Evolutionary conservation across 1,140 invertebrate genomes (phyloP).

Genomic region (Araneus ventricosus): DNA sequence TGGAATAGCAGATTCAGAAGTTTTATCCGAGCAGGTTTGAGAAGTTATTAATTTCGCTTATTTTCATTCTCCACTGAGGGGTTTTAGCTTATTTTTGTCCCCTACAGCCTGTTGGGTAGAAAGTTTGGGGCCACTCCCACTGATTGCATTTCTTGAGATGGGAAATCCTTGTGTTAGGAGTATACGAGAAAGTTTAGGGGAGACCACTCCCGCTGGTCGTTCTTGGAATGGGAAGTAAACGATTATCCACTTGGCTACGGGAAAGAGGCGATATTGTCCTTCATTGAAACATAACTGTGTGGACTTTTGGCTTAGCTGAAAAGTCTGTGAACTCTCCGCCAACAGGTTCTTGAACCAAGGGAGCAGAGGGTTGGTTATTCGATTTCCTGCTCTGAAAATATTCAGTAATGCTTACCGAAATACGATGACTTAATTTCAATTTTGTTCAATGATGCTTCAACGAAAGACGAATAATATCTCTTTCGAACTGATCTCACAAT

Average conservation of each 20-base stretch:
- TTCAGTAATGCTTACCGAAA: background rate
- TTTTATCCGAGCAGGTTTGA: too few species aligned
- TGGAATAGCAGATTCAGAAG: too few species aligned
- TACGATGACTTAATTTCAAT: too few species aligned
- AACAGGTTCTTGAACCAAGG: background rate
- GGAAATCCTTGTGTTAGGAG: too few species aligned
- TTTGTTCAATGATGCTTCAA: too few species aligned
- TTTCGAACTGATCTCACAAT: too few species aligned
- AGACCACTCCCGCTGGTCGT: background rate
- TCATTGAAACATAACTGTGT: background rate
- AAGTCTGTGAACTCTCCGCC: background rate
- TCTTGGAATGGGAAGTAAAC: background rate
- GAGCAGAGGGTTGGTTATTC: background rate
- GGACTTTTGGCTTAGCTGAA: background rate
- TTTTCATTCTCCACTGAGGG: too few species aligned
- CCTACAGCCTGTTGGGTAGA: too few species aligned
- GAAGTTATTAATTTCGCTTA: too few species aligned
- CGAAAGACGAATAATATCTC: too few species aligned
- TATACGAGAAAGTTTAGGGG: background rate
- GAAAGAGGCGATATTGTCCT: background rate
- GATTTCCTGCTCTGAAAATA: background rate
- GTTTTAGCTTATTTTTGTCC: too few species aligned
- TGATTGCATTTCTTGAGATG: too few species aligned
- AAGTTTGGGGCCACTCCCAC: background rate
- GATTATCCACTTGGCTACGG: slow-evolving; percentile 23